phyloP scores from a whole-genome alignment of 2,797 vertebrate species.

The Pogoniulus pusillus region DNA sequence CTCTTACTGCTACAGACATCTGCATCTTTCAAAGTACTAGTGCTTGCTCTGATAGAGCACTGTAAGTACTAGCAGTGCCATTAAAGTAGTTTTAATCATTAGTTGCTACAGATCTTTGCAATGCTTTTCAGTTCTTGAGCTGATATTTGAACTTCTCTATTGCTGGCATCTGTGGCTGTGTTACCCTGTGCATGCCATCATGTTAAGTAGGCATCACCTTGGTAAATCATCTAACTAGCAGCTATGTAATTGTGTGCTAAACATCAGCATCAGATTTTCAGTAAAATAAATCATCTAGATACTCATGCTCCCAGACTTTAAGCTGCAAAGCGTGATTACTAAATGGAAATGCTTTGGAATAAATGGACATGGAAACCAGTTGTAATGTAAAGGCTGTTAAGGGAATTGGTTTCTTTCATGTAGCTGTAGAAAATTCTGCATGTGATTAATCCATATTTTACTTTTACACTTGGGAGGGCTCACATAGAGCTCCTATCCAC shows the following conservation, averaged over 20 bases:
- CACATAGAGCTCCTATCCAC: fast-evolving
- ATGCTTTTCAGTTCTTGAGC: background rate
- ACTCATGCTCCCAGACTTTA: background rate
- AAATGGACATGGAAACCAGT: background rate
- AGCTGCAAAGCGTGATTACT: background rate
- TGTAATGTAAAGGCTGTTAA: background rate
- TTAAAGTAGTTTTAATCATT: background rate
- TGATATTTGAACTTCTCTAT: background rate
- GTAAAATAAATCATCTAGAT: background rate
- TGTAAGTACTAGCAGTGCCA: background rate
- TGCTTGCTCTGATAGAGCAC: background rate
- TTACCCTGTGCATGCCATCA: too few species aligned
- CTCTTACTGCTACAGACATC: background rate
- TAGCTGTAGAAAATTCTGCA: background rate
- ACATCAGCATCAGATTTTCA: background rate
- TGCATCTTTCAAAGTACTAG: background rate
- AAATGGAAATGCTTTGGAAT: background rate
- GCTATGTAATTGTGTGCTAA: background rate
- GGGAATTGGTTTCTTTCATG: background rate
- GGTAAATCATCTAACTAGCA: background rate
- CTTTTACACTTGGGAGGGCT: background rate
- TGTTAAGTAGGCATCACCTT: background rate
- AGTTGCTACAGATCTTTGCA: background rate
- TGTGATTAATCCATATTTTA: background rate
- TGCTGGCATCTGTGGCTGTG: background rate